phyloP scores from a whole-genome alignment of 2,113 vertebrate species.

The Varanus komodoensis region DNA sequence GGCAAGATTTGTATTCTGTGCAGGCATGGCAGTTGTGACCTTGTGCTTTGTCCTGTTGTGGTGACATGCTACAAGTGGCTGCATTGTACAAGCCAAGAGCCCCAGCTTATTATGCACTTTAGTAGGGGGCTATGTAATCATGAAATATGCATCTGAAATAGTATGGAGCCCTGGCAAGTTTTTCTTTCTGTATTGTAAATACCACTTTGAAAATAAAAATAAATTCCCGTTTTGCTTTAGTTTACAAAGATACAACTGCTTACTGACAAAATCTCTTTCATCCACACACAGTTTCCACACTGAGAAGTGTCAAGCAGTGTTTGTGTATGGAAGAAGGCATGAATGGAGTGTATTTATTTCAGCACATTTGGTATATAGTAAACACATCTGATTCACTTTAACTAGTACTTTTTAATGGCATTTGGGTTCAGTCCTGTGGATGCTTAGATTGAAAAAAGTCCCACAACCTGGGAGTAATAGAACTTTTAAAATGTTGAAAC shows the following conservation, averaged over 20 bases:
- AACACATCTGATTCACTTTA: conserved; percentile 21
- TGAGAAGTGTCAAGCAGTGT: conserved; percentile 7
- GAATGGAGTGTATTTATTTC: neutral
- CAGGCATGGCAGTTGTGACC: no score
- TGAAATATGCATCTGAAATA: conserved; percentile 10
- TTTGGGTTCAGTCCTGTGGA: neutral
- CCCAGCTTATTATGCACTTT: neutral
- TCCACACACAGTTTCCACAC: conserved; percentile 9
- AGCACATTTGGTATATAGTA: conserved; percentile 22
- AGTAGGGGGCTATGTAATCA: neutral
- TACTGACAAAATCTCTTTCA: conserved; percentile 15
- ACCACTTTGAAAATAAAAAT: neutral
- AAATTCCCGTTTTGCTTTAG: neutral
- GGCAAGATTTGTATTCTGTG: no score
- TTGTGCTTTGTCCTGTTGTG: neutral
- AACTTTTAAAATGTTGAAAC: no score
- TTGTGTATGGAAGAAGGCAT: neutral
- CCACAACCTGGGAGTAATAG: no score
- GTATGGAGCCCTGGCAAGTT: neutral
- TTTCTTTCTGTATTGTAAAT: neutral
- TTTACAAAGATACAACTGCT: neutral
- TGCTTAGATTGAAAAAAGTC: no score
- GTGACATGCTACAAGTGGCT: neutral
- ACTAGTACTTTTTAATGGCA: conserved; percentile 1
- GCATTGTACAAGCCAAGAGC: neutral